Conservation (phyloP, 2,888 invertebrate species). For the Trimorus sp. region DNA sequence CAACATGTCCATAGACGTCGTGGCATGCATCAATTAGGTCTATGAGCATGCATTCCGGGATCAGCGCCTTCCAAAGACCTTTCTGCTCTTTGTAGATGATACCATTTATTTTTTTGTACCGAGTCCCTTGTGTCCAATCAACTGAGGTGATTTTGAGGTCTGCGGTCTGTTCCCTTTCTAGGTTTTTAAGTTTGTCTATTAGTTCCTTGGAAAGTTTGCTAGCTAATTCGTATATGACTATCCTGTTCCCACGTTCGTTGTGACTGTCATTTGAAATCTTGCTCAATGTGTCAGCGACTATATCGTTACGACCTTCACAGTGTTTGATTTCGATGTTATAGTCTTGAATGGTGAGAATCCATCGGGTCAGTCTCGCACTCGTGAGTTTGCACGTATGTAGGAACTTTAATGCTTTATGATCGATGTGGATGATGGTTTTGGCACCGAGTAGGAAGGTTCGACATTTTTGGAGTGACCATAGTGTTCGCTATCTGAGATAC, state of each 20-base stretch:
- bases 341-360: constrained; percentile 69
- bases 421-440: constrained; percentile 66
- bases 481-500: constrained; percentile 30
- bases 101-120: not conserved
- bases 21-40: not conserved
- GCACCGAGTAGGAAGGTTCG: constrained; percentile 52
- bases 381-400: constrained; percentile 1
- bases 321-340: constrained; percentile 68
- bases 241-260: not conserved
- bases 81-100: no score
- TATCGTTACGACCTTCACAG: constrained; percentile 67
- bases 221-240: not conserved
- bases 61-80: no score
- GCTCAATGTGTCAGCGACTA: constrained; percentile 62
- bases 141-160: not conserved
- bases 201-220: not conserved
- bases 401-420: constrained; percentile 58
- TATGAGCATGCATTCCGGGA: not conserved
- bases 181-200: not conserved
- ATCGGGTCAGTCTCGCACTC: constrained; percentile 68
- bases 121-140: not conserved
- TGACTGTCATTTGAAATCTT: not conserved
- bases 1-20: no score
- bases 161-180: not conserved
- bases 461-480: constrained; percentile 42